Evolutionary conservation across 2,113 vertebrate species (phyloP).

Genomic region (Pheucticus melanocephalus): DNA sequence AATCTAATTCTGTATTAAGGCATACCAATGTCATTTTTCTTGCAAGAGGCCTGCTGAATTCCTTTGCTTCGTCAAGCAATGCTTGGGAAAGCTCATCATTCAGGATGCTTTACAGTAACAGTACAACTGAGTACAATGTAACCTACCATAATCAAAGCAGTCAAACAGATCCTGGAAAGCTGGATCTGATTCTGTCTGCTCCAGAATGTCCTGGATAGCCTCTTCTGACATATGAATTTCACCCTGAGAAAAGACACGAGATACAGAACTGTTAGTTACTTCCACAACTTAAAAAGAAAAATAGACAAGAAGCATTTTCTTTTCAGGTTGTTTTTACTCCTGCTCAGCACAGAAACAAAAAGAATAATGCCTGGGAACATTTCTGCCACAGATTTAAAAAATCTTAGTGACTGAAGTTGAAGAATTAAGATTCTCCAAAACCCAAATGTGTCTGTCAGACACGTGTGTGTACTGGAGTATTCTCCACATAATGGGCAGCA

Average conservation of each 20-base stretch:
- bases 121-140: neutral
- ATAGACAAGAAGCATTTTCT: neutral
- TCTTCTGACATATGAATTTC: conserved; percentile 99
- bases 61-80: neutral
- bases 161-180: conserved; percentile 98
- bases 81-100: neutral
- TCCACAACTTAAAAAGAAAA: neutral
- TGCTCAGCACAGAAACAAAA: neutral
- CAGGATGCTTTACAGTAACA: neutral
- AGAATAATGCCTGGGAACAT: neutral
- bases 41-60: neutral
- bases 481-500: neutral
- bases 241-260: conserved; percentile 70
- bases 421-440: neutral
- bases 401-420: neutral
- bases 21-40: neutral
- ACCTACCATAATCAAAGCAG: conserved; percentile 91
- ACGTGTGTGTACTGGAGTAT: neutral
- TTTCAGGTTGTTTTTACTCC: neutral
- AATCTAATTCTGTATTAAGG: neutral
- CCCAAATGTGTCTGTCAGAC: neutral
- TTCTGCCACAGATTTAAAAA: neutral
- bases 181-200: conserved; percentile 95
- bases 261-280: neutral
- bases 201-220: conserved; percentile 94